Base-by-base conservation (phyloP, 2,113 vertebrate species). In the Pogona vitticeps region DNA sequence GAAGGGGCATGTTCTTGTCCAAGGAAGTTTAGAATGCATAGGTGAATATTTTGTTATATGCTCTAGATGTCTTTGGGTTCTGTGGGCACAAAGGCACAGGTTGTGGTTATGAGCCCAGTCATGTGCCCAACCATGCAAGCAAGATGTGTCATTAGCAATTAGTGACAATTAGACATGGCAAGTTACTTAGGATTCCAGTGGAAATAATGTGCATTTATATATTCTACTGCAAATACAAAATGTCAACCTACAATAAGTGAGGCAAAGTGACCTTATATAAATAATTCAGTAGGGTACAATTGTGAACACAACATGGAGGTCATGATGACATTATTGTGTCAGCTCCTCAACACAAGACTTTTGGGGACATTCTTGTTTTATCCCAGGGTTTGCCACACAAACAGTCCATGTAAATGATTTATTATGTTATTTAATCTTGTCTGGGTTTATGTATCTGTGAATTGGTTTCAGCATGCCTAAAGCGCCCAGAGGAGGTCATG, bases 351-450 rank as follows among this genome's bases (percentile, higher is more conserved):
- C 33, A 65, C n/a, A n/a, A 26, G 46, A 85, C 14, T 46, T 13
- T 67, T 40, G 26, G 13, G 33, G 18, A 58, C 17, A 59, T 72
- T 2, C 23, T 26, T 72, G 28, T 71, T 86, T 86, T 61, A 46
- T 72, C 33, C n/a, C 65, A 33, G 18, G 31, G 38, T 70, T 78
- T 86, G 5, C 17, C 67, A 79, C n/a, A 10, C 76, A 72, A 80
- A 28, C 17, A 71, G 33, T 79, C 76, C 56, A 42, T 72, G 67
- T 71, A 72, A 72, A 86, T 86, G 76, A 86, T 80, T 80, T 71
- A 80, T 6, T 59, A 18, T 67, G 70, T 80, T 80, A 80, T 72
- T 80, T 63, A 73, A 86, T 84, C 17, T 20, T 76, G 17, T n/a
- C 33, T 3, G 17, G 2, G 6, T 76, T 75, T 86, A 1, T 73